Evolutionary conservation across 2,113 vertebrate species (phyloP).

Genomic region (Terrapene triunguis): DNA sequence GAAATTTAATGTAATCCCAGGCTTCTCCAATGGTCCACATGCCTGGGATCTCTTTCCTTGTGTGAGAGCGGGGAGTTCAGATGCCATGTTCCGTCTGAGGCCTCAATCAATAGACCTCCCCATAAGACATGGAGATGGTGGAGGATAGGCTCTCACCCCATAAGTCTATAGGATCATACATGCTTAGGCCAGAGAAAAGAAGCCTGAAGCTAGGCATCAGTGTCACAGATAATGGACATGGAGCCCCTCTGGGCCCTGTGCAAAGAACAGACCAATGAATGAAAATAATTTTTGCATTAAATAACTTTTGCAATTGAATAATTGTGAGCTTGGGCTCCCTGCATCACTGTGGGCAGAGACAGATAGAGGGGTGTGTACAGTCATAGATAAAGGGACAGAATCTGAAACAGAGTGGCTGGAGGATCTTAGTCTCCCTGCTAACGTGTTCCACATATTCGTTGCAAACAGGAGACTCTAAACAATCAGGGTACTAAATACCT

Average conservation of each 20-base stretch:
- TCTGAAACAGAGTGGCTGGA: constrained; percentile 44
- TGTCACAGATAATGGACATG: constrained; percentile 34
- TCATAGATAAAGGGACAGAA: constrained; percentile 37
- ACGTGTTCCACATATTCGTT: constrained; percentile 32
- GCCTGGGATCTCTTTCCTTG: neutral
- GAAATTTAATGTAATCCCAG: neutral
- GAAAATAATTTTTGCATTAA: constrained; percentile 57
- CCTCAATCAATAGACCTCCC: neutral
- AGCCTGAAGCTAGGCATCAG: neutral
- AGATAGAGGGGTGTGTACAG: neutral
- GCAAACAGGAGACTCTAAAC: constrained; percentile 46
- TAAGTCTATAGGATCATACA: neutral
- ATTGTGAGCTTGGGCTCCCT: constrained; percentile 5
- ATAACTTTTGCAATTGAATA: constrained; percentile 47
- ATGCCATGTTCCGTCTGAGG: neutral
- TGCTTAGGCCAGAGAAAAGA: constrained; percentile 28
- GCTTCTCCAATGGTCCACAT: neutral
- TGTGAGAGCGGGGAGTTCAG: neutral
- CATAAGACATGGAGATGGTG: neutral
- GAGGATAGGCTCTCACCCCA: neutral
- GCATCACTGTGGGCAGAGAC: neutral
- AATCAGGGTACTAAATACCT: constrained; percentile 19
- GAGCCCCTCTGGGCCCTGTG: constrained; percentile 19
- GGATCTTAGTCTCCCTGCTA: constrained; percentile 40
- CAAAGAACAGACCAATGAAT: constrained; percentile 50